Base-by-base conservation (phyloP, 2,797 vertebrate species). In the Lepidocolaptes lacrymiger region DNA sequence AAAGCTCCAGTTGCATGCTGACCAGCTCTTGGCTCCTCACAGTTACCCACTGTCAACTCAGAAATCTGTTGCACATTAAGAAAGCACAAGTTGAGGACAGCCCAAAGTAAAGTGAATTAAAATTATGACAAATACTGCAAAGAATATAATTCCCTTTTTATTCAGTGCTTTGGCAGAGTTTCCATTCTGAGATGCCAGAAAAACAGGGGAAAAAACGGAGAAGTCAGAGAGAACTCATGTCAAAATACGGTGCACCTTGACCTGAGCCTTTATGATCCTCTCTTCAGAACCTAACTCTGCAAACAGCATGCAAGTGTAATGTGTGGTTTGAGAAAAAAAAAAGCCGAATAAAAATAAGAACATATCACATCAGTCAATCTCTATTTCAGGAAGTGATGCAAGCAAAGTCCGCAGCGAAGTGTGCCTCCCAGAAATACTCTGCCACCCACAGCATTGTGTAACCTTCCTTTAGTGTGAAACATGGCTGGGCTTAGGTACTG, bases 371-470 rank as follows among this genome's bases (percentile, higher is more conserved):
- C 78, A 86, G 85, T 64, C 55, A 87, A 77, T 82, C 85, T 84
- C 43, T 76, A 86, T 94, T 90, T 94, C 88, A 91, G 94, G 96
- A 97, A 95, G 95, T 93, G 89, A 79, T 85, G 93, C 85, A 93
- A 93, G 56, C 28, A 44, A 63, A 83, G 87, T 48, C 82, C 0
- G 0, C 62, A 86, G 69, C 4, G 0, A 71, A 84, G 43, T 14
- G 77, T 62, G 88, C 89, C 93, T 79, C 80, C 24, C 77, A 82
- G 69, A 94, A 95, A 87, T 62, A 80, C 79, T 89, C 78, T 88
- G 85, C 63, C 91, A 91, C 89, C 91, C 91, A 88, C 89, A 95
- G 82, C 85, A 93, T 93, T 96, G 92, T 88, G 92, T 49, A 93
- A 96, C 82, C 66, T 86, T 81, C 76, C 80, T 84, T 32, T 37